Percentiles rank a stretch among this genome's conserved stretches.
These are phyloP conservation scores for Brienomyrus brachyistius DNA, from an alignment of 2,113 vertebrate species.

Conservation along the genomic window DNA sequence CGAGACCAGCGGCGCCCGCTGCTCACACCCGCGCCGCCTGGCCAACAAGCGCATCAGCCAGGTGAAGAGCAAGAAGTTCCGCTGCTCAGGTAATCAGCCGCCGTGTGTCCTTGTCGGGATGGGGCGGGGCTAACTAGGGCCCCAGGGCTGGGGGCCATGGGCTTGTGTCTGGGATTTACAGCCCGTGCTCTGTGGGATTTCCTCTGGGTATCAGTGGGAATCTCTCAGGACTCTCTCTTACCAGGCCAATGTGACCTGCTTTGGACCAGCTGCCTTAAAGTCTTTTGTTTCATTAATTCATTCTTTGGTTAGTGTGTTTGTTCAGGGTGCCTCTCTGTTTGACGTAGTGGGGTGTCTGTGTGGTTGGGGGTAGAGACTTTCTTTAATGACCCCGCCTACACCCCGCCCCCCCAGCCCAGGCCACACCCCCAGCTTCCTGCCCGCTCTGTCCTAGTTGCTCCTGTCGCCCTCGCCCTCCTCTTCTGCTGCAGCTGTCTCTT, in stretches of 20 bases:
- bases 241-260: slow-evolving; percentile 9
- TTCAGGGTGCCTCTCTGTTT: slow-evolving; percentile 13
- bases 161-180: slow-evolving; percentile 35
- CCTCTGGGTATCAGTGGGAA: neutral
- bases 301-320: neutral
- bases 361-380: slow-evolving; percentile 22
- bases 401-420: slow-evolving; percentile 55
- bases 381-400: slow-evolving; percentile 69
- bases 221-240: neutral
- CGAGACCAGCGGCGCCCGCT: slow-evolving; percentile 95
- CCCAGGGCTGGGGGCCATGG: neutral
- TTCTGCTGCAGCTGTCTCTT: slow-evolving; percentile 94
- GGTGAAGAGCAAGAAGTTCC: slow-evolving; percentile 99
- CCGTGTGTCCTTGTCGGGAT: neutral
- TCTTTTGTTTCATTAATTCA: neutral
- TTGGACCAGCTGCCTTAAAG: slow-evolving; percentile 14
- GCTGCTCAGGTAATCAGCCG: slow-evolving; percentile 84
- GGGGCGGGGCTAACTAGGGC: neutral
- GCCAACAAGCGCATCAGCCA: slow-evolving; percentile 98
- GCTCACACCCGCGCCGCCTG: slow-evolving; percentile 89
- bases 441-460: slow-evolving; percentile 79
- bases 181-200: slow-evolving; percentile 16
- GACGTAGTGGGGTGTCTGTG: neutral
- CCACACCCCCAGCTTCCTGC: slow-evolving; percentile 54
- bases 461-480: slow-evolving; percentile 68